Evolutionary conservation across 2,888 invertebrate species (phyloP).

Genomic region (Pharmacophagus antenor): DNA sequence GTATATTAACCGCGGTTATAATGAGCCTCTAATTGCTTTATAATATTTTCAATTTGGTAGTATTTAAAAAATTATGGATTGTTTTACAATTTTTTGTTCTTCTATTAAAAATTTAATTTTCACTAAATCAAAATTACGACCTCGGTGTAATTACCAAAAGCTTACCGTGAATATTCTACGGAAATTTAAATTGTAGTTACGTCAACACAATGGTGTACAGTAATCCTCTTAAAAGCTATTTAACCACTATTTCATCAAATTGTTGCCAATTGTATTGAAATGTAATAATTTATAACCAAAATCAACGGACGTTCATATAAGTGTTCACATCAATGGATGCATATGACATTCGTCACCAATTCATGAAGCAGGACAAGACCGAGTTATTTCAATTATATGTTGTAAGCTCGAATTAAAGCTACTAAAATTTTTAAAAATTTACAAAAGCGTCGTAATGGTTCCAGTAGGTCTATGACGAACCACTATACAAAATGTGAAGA

Average conservation of each 20-base stretch:
- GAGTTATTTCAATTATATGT: too few species aligned
- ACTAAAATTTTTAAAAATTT: too few species aligned
- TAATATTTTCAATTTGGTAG: too few species aligned
- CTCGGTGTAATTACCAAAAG: conserved; percentile 3
- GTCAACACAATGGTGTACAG: conserved; percentile 17
- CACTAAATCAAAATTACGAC: background rate
- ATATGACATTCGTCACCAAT: background rate
- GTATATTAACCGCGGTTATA: too few species aligned
- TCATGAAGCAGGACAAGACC: too few species aligned
- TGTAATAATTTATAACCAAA: background rate
- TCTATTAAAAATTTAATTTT: background rate
- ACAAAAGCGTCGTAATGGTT: too few species aligned
- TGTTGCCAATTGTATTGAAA: conserved; percentile 12
- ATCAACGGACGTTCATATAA: background rate
- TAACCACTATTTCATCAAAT: conserved; percentile 21
- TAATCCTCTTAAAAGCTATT: conserved; percentile 22
- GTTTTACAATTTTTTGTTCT: too few species aligned
- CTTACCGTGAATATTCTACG: conserved; percentile 11
- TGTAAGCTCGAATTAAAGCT: too few species aligned
- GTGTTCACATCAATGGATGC: background rate
- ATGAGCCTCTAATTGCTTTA: too few species aligned
- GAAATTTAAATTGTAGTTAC: conserved; percentile 21
- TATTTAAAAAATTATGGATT: too few species aligned
- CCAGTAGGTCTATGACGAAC: too few species aligned
- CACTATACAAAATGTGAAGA: too few species aligned